phyloP scores from a whole-genome alignment of 2,888 invertebrate species.

The Nectonema munidae region DNA sequence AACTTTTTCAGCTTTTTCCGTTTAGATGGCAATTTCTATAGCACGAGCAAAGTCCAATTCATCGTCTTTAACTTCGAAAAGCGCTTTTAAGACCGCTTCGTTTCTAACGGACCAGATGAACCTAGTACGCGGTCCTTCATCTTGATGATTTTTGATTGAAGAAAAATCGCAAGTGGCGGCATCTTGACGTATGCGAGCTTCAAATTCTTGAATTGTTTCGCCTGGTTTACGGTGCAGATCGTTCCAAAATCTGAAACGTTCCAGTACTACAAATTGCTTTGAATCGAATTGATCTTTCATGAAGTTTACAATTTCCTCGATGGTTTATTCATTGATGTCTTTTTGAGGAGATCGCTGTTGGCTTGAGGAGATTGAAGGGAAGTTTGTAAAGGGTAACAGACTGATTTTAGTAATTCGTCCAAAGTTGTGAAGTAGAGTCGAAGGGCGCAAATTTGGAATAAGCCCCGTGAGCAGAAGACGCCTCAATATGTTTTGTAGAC shows the following conservation, averaged over 20 bases:
- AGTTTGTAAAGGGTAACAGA: too few relatives aligned
- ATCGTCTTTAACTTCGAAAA: constrained; percentile 17
- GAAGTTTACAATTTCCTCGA: constrained; percentile 15
- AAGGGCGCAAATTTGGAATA: too few relatives aligned
- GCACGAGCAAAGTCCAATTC: constrained; percentile 15
- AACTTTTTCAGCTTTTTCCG: constrained; percentile 17
- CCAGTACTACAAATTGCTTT: constrained; percentile 16
- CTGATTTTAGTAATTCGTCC: too few relatives aligned
- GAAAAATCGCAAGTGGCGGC: too few relatives aligned
- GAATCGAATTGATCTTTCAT: constrained; percentile 16
- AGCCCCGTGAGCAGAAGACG: too few relatives aligned
- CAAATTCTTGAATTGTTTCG: constrained; percentile 17
- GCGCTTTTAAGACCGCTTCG: constrained; percentile 17
- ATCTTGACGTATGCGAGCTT: constrained; percentile 17
- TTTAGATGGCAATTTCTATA: constrained; percentile 17
- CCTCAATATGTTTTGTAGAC: too few relatives aligned
- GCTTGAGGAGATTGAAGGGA: too few relatives aligned
- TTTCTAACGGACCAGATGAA: constrained; percentile 17
- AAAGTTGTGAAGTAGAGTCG: too few relatives aligned
- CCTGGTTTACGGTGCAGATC: constrained; percentile 17
- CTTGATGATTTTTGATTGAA: constrained; percentile 17
- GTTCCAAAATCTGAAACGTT: constrained; percentile 17
- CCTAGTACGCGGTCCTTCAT: constrained; percentile 17
- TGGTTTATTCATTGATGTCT: constrained; percentile 14
- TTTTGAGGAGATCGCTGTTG: constrained; percentile 13